A percentile compares a stretch with the other conserved stretches of the same genome.
phyloP scores from a whole-genome alignment of 2,888 invertebrate genomes.

The Apocheima hispidaria region DNA sequence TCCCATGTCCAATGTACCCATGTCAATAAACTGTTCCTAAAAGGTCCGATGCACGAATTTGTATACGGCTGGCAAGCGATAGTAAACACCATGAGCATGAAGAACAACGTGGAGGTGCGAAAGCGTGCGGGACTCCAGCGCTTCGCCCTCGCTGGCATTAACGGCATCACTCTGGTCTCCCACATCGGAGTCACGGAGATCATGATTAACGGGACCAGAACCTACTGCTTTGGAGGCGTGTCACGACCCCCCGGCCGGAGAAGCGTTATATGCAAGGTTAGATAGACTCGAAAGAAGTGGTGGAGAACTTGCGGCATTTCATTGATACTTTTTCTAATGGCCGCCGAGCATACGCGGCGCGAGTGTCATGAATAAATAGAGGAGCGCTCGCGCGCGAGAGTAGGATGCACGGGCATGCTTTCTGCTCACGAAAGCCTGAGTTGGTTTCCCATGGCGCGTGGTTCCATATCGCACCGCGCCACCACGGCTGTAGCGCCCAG shows the following conservation, averaged over 20 bases:
- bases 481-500: no score
- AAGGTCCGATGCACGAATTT: slow-evolving; percentile 82
- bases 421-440: no score
- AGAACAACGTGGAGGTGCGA: slow-evolving; percentile 81
- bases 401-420: no score
- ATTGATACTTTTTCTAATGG: no score
- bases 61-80: slow-evolving; percentile 83
- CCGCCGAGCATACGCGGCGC: no score
- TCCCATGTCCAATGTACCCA: no score
- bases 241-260: slow-evolving; percentile 76
- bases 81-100: slow-evolving; percentile 83
- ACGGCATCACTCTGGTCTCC: slow-evolving; percentile 77
- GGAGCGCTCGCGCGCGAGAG: no score
- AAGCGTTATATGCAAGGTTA: slow-evolving; percentile 79
- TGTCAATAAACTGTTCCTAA: background rate
- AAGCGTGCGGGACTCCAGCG: slow-evolving; percentile 80
- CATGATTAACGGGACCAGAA: slow-evolving; percentile 80
- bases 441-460: no score
- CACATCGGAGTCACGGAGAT: slow-evolving; percentile 82
- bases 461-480: no score
- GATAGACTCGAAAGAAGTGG: background rate
- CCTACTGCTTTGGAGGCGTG: slow-evolving; percentile 79
- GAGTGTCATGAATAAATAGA: no score
- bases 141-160: slow-evolving; percentile 80
- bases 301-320: no score